Evolutionary conservation across 2,113 vertebrate genomes (phyloP), one percentile per base, ranked within the genome.

Genomic region (Actenoides hombroni): DNA sequence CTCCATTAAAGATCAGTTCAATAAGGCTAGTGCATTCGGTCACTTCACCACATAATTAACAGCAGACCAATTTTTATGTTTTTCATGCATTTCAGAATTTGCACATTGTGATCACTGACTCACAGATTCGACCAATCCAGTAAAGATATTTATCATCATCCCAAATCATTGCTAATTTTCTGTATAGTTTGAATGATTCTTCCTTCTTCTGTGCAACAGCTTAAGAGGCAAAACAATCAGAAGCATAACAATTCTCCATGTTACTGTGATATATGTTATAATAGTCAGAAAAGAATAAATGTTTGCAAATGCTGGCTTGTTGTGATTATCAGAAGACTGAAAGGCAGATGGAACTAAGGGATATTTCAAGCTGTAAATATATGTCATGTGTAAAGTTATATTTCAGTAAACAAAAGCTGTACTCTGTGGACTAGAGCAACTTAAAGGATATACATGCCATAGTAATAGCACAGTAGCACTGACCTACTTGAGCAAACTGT

Each of bases 401-500:
- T 75, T 53, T 28, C 26, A 53, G 51, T 53, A 28, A 68, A 46
- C 9, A 48, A 9, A 48, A 56, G 8, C 54, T 56, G 0, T 42
- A 5, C 8, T 59, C 10, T 11, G 0, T 16, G 53, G 79, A 76
- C 54, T 61, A 78, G 28, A 63, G 83, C 70, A 80, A 33, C 0
- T 0, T 1, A n/a, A 74, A 87, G 67, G 54, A 49, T 14, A 60
- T n/a, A 40, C 16, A 8, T 1, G 0, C 12, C 39, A 29, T n/a
- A 15, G 46, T 16, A 24, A 44, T 3, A 86, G 20, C 83, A 29
- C 31, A 3, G 64, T 13, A 19, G 73, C 9, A 46, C 86, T 91
- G 91, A 86, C 77, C 95, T 94, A 64, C 69, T 89, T 92, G 73
- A 71, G 69, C 60, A 71, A 73, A 42, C 80, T 88, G 71, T 35